phyloP scores from a whole-genome alignment of 2,888 invertebrate species.

The Tenodera sinensis region DNA sequence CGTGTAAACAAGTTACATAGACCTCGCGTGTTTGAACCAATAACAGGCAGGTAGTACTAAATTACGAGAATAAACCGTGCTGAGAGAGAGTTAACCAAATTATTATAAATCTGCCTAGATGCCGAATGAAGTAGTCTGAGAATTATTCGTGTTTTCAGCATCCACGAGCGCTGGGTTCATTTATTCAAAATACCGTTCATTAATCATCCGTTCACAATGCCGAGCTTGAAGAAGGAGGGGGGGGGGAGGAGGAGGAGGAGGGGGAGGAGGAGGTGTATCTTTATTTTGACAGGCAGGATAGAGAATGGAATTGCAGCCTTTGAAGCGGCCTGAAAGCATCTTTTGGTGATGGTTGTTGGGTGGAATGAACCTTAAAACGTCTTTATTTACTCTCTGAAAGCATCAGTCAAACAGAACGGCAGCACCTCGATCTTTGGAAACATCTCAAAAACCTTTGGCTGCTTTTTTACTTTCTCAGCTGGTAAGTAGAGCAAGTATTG shows the following conservation, averaged over 20 bases:
- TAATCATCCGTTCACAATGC: neutral
- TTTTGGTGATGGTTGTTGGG: neutral
- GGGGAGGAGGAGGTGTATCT: too few species aligned
- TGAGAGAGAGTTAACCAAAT: too few species aligned
- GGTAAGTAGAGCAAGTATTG: too few species aligned
- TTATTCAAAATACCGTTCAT: neutral
- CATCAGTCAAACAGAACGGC: neutral
- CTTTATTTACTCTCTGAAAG: neutral
- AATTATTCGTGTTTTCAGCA: too few species aligned
- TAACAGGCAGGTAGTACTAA: too few species aligned
- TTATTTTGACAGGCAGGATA: neutral
- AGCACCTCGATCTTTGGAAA: neutral
- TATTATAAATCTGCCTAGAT: too few species aligned
- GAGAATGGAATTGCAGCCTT: neutral
- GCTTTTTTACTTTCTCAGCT: neutral
- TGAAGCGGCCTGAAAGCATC: neutral
- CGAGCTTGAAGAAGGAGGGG: neutral
- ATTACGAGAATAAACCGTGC: too few species aligned
- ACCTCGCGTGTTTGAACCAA: too few species aligned
- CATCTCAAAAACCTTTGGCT: neutral
- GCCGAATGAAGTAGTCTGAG: too few species aligned
- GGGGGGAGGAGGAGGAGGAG: too few species aligned
- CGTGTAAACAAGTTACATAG: too few species aligned
- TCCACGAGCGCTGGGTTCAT: neutral
- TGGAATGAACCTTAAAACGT: neutral